phyloP scores from a whole-genome alignment of 2,888 invertebrate genomes.

The Leucoma salicis region DNA sequence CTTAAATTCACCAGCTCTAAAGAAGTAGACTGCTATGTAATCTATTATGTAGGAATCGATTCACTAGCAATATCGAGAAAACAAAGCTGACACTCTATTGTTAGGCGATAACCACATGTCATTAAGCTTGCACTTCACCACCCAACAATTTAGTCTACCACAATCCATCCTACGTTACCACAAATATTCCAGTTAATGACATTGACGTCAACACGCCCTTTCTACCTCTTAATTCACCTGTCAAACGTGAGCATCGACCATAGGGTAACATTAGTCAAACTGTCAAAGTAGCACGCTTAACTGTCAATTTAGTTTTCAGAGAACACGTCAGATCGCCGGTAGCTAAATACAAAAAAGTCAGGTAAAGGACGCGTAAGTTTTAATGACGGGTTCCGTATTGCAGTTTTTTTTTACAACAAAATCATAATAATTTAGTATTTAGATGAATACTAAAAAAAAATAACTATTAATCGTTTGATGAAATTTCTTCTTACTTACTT shows the following conservation, averaged over 20 bases:
- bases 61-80: no score
- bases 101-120: constrained; percentile 1
- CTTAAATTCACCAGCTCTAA: no score
- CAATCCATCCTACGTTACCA: constrained; percentile 23
- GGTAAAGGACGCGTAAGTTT: constrained; percentile 15
- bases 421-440: no score
- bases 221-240: constrained; percentile 56
- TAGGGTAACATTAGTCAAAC: constrained; percentile 74
- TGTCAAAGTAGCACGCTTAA: constrained; percentile 66
- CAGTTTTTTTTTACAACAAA: neutral
- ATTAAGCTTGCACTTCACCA: constrained; percentile 7
- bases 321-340: constrained; percentile 51
- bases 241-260: constrained; percentile 52
- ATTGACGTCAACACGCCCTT: constrained; percentile 52
- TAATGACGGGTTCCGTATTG: constrained; percentile 22
- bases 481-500: no score
- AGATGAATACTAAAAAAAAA: neutral
- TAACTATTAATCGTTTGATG: no score
- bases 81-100: no score
- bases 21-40: no score
- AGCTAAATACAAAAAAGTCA: constrained; percentile 45
- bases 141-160: constrained; percentile 13
- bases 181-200: constrained; percentile 35
- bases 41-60: no score
- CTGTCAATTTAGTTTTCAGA: constrained; percentile 70